Evolutionary conservation across 2,797 vertebrate species (phyloP), one percentile per base, ranked within the genome.

Genomic region (Gobio occitaniae): DNA sequence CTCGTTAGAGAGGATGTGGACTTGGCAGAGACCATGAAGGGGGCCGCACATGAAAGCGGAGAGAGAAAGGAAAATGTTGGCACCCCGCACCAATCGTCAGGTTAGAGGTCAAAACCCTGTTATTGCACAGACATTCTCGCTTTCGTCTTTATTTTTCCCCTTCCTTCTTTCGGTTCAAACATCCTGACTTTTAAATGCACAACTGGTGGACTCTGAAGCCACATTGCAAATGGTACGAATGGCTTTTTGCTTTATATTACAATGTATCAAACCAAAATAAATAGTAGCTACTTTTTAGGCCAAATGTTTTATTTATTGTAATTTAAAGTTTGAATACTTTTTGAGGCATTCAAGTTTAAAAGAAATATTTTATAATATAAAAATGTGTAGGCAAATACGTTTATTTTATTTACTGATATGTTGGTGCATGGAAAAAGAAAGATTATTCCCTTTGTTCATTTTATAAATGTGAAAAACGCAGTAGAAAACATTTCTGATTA

Each of bases 1-100:
- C 96, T 95, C 91, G 91, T 94, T 96, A 93, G 95, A 95, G 94
- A 95, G 95, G 95, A 95, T 94, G 93, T 92, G 96, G 95, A 96
- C 95, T 96, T 96, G 96, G 96, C 96, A 96, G 93, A 92, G 89
- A 93, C 66, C 72, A 78, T 70, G 76, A 68, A 84, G 87, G 94
- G 90, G 83, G 84, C 68, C 52, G 82, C 41, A 69, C 70, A 82
- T 78, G 56, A 93, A 72, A 70, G 90, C 90, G 75, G n/a, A 36
- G 71, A 86, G 74, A 86, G 81, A 88, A 76, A 86, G 84, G 83
- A 75, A 61, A 80, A 78, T 65, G 86, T 88, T 90, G 79, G 84
- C 79, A 85, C 77, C 87, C 88, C 78, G 77, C 87, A 81, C 90
- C 78, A 75, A 84, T 94, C 93, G 89, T 90, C 94, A 88, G 89